These are phyloP conservation scores for Antechinus flavipes DNA, from an alignment of 2,113 vertebrate genomes.

Conservation along the genomic window DNA sequence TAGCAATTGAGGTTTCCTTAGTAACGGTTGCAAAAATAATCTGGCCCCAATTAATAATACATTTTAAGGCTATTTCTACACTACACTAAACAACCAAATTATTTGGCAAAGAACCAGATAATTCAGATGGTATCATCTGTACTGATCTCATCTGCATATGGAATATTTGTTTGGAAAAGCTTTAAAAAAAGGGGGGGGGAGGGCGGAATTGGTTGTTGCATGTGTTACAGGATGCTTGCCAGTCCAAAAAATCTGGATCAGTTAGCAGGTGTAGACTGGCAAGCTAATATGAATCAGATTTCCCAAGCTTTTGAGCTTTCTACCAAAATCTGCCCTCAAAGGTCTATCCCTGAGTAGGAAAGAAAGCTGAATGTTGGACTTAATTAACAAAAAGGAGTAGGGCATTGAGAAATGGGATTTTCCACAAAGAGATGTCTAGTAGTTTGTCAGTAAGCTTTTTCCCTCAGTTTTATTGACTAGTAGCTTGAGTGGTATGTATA, in stretches of 20 bases:
- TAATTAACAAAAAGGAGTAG: not conserved
- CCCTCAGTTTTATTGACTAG: not conserved
- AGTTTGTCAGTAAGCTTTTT: not conserved
- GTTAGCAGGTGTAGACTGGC: not conserved
- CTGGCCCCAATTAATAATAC: slow-evolving; percentile 79
- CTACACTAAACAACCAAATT: slow-evolving; percentile 59
- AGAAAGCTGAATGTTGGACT: slow-evolving; percentile 14
- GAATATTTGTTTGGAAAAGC: slow-evolving; percentile 49
- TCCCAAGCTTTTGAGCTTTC: not conserved
- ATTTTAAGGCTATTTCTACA: slow-evolving; percentile 74
- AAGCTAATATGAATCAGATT: not conserved
- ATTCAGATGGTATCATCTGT: slow-evolving; percentile 66
- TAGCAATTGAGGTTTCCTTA: slow-evolving; percentile 81
- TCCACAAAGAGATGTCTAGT: fast-evolving
- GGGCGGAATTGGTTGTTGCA: not conserved
- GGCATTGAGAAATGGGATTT: fast-evolving
- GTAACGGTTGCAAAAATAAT: slow-evolving; percentile 80
- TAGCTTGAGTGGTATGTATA: not conserved
- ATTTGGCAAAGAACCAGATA: slow-evolving; percentile 63
- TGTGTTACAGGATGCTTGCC: not conserved
- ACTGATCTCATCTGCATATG: slow-evolving; percentile 47
- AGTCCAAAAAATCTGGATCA: not conserved
- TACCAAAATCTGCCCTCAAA: slow-evolving; percentile 11
- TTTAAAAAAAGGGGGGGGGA: not conserved
- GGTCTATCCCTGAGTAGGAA: not conserved